Evolutionary conservation across 2,888 invertebrate species (phyloP).

Genomic region (Yponomeuta plumbellus): DNA sequence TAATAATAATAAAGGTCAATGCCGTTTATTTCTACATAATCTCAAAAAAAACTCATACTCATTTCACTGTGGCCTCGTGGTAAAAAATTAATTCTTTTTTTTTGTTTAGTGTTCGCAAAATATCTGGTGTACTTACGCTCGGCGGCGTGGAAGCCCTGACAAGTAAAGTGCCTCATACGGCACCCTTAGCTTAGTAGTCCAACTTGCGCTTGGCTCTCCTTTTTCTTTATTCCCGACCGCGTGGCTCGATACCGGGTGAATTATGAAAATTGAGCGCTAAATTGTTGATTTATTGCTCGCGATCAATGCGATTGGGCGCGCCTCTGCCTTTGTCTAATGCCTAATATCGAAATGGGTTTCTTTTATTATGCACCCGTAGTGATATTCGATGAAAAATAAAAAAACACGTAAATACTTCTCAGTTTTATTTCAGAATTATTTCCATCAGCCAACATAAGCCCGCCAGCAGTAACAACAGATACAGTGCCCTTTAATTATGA

Average conservation of each 20-base stretch:
- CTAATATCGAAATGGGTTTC: too few species aligned
- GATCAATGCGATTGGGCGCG: slow-evolving; percentile 42
- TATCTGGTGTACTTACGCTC: too few species aligned
- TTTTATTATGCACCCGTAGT: too few species aligned
- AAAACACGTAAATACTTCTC: background rate
- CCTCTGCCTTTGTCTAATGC: background rate
- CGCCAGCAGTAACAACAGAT: background rate
- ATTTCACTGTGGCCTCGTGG: too few species aligned
- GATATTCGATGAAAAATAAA: too few species aligned
- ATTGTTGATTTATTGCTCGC: slow-evolving; percentile 67
- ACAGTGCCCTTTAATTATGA: background rate
- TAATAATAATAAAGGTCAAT: too few species aligned
- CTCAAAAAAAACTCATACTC: too few species aligned
- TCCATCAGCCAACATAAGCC: slow-evolving; percentile 7
- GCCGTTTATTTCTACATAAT: too few species aligned
- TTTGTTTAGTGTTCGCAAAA: too few species aligned
- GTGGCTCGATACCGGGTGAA: slow-evolving; percentile 73
- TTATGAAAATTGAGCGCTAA: slow-evolving; percentile 72
- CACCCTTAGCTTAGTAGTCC: slow-evolving; percentile 19
- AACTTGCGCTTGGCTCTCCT: background rate
- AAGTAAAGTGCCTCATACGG: slow-evolving; percentile 21
- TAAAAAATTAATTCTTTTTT: too few species aligned
- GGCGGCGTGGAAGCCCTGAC: too few species aligned
- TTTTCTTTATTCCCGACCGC: slow-evolving; percentile 6
- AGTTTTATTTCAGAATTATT: background rate